Evolutionary conservation across 2,113 vertebrate genomes (phyloP), one percentile per base, ranked within the genome.

Genomic region (Microtus pennsylvanicus): DNA sequence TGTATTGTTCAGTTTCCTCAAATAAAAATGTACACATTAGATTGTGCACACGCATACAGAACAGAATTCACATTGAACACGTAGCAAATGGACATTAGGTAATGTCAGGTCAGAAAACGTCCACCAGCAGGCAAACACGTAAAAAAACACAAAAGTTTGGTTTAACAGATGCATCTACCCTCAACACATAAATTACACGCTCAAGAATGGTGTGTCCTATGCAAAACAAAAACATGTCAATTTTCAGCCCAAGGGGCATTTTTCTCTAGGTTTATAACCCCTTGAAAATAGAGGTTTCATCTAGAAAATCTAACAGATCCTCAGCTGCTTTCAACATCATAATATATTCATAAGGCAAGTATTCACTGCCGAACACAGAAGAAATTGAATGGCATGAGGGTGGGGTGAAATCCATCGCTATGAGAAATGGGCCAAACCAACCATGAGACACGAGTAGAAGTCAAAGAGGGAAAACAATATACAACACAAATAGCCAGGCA

Each of bases 231-330:
- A 74, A 94, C 74, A 83, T 94, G 81, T 93, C 95, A 82, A 86
- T 96, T 96, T 96, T 28, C 9, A 94, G 93, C 94, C 97, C 70
- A 78, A 50, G 85, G 91, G 93, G 82, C 90, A 88, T 61, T 97
- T 95, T 97, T 94, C 92, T 70, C 89, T 63, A 87, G 86, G 94
- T 93, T 96, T 94, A 97, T 87, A 98, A 95, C 96, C 88, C 96
- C 89, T 97, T 93, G 89, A 89, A 91, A 97, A 96, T 94, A 92
- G 93, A 95, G 97, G 82, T 92, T 96, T 98, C 75, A 91, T 95
- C 67, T 93, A 94, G 88, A 96, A 96, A 95, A 92, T 67, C 82
- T 95, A 96, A 96, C 91, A 97, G 70, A 61, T 96, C 80, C 45
- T 80, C 2, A 93, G 89, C 70, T 85, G 58, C 77, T 96, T 95